These are phyloP conservation scores for Euura lappo DNA, from an alignment of 1,140 invertebrate species.

Conservation along the genomic window DNA sequence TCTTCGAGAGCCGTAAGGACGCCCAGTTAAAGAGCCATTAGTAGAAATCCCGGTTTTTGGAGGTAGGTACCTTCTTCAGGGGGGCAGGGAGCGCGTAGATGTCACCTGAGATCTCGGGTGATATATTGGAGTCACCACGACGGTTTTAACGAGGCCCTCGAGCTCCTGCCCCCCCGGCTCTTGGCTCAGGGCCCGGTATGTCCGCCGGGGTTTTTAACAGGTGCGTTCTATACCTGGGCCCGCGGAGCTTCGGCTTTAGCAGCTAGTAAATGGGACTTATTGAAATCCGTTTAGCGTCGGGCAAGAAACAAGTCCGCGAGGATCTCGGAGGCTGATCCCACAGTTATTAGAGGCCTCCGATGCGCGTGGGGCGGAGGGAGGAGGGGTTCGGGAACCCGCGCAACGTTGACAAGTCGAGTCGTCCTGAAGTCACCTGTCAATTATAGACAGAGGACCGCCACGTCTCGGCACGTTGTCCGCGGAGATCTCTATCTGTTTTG, in stretches of 20 bases:
- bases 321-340: slow-evolving; percentile 20
- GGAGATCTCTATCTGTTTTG: slow-evolving; percentile 31
- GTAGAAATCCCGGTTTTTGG: slow-evolving; percentile 46
- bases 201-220: neutral
- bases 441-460: slow-evolving; percentile 31
- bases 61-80: slow-evolving; percentile 19
- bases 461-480: slow-evolving; percentile 10
- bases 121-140: slow-evolving; percentile 51
- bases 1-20: too few relatives aligned
- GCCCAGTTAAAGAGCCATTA: slow-evolving; percentile 56
- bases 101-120: slow-evolving; percentile 34
- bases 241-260: slow-evolving; percentile 6
- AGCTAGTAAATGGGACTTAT: slow-evolving; percentile 32
- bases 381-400: slow-evolving; percentile 7
- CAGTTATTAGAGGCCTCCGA: slow-evolving; percentile 29
- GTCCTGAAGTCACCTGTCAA: slow-evolving; percentile 43
- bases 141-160: slow-evolving; percentile 42
- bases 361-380: neutral
- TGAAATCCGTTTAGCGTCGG: slow-evolving; percentile 43
- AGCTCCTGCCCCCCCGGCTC: neutral
- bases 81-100: slow-evolving; percentile 29
- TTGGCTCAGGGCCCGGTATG: neutral
- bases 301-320: neutral
- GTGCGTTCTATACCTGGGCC: slow-evolving; percentile 11
- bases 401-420: slow-evolving; percentile 10